Percentiles rank a stretch among this genome's conserved stretches.
Conservation (phyloP, 2,888 invertebrate genomes). For the Cactoblastis cactorum region DNA sequence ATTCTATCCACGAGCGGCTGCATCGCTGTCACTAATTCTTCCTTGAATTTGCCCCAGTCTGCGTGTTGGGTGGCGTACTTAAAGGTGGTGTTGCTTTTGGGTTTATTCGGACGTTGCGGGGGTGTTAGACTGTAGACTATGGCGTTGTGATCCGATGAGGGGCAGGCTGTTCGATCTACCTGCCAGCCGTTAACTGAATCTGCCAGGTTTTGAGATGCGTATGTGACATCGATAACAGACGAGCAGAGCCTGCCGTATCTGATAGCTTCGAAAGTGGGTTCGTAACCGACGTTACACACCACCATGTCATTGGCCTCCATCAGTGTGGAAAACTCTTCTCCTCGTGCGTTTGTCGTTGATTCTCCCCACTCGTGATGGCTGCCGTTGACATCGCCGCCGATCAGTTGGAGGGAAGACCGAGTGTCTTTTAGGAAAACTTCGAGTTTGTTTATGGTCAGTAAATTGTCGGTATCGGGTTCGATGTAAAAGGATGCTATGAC, state of each 20-base stretch:
- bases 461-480: no score
- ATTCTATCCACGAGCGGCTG: neutral
- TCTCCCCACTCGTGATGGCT: neutral
- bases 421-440: neutral
- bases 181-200: neutral
- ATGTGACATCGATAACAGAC: neutral
- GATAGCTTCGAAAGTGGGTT: neutral
- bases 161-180: neutral
- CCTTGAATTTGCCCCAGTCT: neutral
- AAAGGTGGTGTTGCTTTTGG: neutral
- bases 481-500: no score
- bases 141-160: neutral
- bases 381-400: neutral
- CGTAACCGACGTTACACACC: neutral
- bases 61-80: neutral
- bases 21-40: neutral
- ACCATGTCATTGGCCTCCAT: neutral
- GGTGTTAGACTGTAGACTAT: neutral
- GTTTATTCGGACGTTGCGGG: neutral
- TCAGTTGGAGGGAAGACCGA: neutral
- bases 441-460: no score
- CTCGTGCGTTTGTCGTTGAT: neutral
- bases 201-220: neutral
- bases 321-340: neutral
- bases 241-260: neutral